A percentile compares a stretch with the other conserved stretches of the same genome.
These are phyloP conservation scores for Monomorium pharaonis DNA, from an alignment of 1,140 invertebrate species.

Conservation along the genomic window DNA sequence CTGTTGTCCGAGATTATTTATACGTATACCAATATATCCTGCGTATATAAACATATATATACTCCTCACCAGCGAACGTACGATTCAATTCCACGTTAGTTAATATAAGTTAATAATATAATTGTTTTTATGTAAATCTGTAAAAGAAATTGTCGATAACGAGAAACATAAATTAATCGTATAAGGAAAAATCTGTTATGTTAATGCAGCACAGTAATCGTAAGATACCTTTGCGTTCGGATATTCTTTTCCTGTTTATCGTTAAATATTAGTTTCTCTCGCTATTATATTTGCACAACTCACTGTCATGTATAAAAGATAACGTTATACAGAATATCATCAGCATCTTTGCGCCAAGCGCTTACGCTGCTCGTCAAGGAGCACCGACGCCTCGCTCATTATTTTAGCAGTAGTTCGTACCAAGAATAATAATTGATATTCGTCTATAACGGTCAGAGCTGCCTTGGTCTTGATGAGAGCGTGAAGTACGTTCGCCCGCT, in stretches of 20 bases:
- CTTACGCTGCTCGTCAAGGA: constrained; percentile 85
- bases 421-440: constrained; percentile 92
- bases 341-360: constrained; percentile 53
- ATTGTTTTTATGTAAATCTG: background rate
- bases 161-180: background rate
- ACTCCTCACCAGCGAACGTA: background rate
- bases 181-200: background rate
- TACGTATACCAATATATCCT: background rate
- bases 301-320: background rate
- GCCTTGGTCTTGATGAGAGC: constrained; percentile 90
- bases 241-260: background rate
- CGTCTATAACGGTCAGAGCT: constrained; percentile 91
- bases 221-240: background rate
- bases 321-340: no score
- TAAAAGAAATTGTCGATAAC: background rate
- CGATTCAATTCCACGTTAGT: background rate
- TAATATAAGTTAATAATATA: background rate
- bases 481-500: constrained; percentile 92
- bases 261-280: constrained; percentile 10
- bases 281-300: background rate
- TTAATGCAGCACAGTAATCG: background rate
- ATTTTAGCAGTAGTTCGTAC: constrained; percentile 92
- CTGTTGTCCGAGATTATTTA: background rate
- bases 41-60: constrained; percentile 19
- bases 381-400: constrained; percentile 91